Evolutionary conservation across 1,140 invertebrate genomes (phyloP).

Genomic region (Aporrectodea caliginosa): DNA sequence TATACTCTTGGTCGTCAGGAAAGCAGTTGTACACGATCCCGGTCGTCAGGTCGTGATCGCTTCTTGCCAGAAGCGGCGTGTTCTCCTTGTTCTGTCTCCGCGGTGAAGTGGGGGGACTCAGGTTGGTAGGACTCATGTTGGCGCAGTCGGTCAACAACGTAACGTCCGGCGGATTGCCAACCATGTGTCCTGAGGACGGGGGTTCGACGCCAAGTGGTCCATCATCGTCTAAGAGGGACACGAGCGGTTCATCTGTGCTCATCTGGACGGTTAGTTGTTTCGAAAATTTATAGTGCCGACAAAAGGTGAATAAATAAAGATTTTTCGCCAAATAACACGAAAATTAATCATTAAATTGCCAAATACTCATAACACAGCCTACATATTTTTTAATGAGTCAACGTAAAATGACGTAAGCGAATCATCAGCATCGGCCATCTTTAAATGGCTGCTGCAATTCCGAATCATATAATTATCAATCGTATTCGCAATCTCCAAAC

Average conservation of each 20-base stretch:
- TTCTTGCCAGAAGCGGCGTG: not conserved
- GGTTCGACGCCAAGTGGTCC: not conserved
- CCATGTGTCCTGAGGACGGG: not conserved
- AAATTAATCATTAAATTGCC: no score
- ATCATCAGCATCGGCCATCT: no score
- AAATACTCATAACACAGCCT: no score
- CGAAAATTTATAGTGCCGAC: no score
- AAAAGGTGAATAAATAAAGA: no score
- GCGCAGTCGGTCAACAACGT: not conserved
- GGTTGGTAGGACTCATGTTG: not conserved
- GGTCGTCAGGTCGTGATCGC: not conserved
- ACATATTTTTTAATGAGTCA: no score
- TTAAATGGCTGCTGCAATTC: no score
- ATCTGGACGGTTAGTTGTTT: not conserved
- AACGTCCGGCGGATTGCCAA: not conserved
- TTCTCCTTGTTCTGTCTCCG: not conserved
- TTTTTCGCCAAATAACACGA: no score
- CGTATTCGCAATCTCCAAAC: no score
- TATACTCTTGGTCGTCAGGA: conserved; percentile 76
- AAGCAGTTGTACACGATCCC: not conserved
- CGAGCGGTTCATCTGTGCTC: not conserved
- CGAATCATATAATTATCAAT: no score
- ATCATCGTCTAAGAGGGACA: not conserved
- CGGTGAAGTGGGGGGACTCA: not conserved
- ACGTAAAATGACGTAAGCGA: no score